These are phyloP conservation scores for Chrysolina haemoptera DNA, from an alignment of 2,888 invertebrate species.

Conservation along the genomic window DNA sequence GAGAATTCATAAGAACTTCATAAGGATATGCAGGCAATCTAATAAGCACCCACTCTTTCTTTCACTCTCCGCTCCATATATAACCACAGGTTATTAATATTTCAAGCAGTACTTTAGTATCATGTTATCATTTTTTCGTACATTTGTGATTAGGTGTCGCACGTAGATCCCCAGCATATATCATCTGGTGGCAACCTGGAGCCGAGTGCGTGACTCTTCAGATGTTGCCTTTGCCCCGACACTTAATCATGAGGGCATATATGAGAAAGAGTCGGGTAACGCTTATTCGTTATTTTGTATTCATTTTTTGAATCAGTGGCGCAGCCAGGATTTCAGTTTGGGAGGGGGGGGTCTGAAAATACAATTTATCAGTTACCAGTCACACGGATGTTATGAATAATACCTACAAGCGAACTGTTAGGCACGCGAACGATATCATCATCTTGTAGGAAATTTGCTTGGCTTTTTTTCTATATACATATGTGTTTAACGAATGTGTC, in stretches of 20 bases:
- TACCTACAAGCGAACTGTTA: no score
- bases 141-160: conserved; percentile 46
- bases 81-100: conserved; percentile 42
- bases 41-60: conserved; percentile 34
- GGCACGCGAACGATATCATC: no score
- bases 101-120: conserved; percentile 42
- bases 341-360: no score
- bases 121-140: conserved; percentile 39
- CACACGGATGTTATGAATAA: no score
- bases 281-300: not conserved
- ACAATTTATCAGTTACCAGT: no score
- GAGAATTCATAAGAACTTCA: not conserved
- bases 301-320: not conserved
- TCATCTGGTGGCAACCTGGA: conserved; percentile 51
- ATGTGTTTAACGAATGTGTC: no score
- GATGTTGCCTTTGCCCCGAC: not conserved
- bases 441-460: no score
- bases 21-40: not conserved
- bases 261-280: not conserved
- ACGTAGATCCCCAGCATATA: conserved; percentile 43
- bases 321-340: no score
- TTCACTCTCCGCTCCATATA: conserved; percentile 39
- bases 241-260: not conserved
- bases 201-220: conserved; percentile 30
- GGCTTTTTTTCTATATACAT: no score